Conservation (phyloP, 2,113 vertebrate species). For the Siniperca knerii region DNA sequence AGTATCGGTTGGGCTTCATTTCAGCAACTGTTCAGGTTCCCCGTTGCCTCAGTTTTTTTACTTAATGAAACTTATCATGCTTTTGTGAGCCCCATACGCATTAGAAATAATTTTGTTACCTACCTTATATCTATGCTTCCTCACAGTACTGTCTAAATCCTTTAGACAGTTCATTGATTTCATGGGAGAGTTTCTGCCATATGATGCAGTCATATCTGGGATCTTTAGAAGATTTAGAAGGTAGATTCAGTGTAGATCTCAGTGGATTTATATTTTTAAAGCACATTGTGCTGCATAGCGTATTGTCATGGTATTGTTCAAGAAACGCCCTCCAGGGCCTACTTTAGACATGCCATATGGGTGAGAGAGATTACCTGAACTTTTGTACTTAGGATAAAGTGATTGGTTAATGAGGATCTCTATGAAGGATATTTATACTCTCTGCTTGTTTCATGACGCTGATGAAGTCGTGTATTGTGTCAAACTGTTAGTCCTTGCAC, state of each 20-base stretch:
- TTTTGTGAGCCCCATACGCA: too few relatives aligned
- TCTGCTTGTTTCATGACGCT: neutral
- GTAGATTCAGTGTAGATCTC: neutral
- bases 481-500: constrained; percentile 1
- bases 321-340: neutral
- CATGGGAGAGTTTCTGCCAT: neutral
- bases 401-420: constrained; percentile 1
- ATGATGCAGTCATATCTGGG: neutral
- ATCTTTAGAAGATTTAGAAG: neutral
- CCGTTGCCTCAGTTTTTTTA: neutral
- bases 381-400: constrained; percentile 1
- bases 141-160: neutral
- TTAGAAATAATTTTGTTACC: neutral
- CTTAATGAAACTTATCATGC: neutral
- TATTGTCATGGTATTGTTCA: neutral
- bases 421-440: neutral
- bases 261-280: neutral
- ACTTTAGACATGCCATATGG: neutral
- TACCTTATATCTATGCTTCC: neutral
- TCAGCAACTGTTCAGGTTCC: neutral
- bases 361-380: neutral
- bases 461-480: constrained; percentile 3
- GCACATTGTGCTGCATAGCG: neutral
- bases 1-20: too few relatives aligned
- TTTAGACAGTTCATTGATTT: neutral